Percentiles rank a stretch among this genome's conserved stretches.
phyloP scores from a whole-genome alignment of 2,113 vertebrate genomes.

The Paraplagusia blochii region DNA sequence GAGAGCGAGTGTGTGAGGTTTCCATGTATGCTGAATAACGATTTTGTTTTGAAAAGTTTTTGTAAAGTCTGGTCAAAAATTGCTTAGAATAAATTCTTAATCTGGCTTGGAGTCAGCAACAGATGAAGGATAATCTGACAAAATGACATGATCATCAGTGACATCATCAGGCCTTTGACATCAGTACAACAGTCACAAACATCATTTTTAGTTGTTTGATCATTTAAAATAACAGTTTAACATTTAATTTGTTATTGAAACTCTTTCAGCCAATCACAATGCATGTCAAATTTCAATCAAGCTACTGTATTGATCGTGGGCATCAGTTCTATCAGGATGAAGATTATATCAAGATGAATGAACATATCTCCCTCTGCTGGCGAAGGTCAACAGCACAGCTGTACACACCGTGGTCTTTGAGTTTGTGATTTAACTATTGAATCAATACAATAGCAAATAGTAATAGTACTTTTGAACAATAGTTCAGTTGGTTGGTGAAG shows the following conservation, averaged over 20 bases:
- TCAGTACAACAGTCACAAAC: background rate
- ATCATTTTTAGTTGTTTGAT: background rate
- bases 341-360: background rate
- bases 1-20: background rate
- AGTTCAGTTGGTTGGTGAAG: no score
- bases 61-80: background rate
- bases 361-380: constrained; percentile 16
- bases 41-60: background rate
- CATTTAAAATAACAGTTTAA: no score
- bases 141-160: background rate
- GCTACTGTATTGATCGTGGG: background rate
- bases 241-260: no score
- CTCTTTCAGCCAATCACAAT: background rate
- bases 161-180: background rate
- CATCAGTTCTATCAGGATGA: background rate
- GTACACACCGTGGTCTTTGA: background rate
- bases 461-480: no score
- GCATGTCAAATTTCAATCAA: background rate
- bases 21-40: no score
- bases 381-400: background rate
- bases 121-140: constrained; percentile 31
- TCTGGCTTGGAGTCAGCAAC: constrained; percentile 10
- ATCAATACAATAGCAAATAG: no score
- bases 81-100: constrained; percentile 3
- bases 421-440: no score